A percentile compares a stretch with the other conserved stretches of the same genome.
These are phyloP conservation scores for Eufriesea mexicana DNA, from an alignment of 1,140 invertebrate species.

Conservation along the genomic window DNA sequence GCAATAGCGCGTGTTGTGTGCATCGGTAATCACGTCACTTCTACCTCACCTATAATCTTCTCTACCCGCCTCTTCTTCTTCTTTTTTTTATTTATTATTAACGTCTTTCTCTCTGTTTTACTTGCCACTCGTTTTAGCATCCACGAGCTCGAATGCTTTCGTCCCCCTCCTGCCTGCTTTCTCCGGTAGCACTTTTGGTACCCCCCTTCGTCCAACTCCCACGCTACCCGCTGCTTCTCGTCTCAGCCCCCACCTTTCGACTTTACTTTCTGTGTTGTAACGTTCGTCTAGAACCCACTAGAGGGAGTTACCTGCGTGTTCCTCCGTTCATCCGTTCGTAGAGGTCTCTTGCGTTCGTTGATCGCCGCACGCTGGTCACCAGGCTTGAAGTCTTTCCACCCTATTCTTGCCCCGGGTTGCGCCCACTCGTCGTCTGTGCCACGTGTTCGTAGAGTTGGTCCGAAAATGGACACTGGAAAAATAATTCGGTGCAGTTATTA, in stretches of 20 bases:
- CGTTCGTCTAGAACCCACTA: slow-evolving; percentile 25
- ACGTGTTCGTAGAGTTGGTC: background rate
- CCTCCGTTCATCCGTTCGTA: slow-evolving; percentile 22
- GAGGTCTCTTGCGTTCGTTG: slow-evolving; percentile 33
- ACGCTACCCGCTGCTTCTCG: slow-evolving; percentile 4
- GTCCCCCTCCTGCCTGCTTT: slow-evolving; percentile 34
- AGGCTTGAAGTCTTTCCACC: slow-evolving; percentile 13
- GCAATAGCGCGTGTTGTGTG: slow-evolving; percentile 95
- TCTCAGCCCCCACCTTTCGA: background rate
- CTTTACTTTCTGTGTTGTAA: slow-evolving; percentile 10
- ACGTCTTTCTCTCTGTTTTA: slow-evolving; percentile 46
- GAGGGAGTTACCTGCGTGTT: background rate
- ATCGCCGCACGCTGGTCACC: slow-evolving; percentile 60
- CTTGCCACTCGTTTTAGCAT: slow-evolving; percentile 45
- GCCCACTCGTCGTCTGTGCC: background rate
- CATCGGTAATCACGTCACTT: slow-evolving; percentile 91
- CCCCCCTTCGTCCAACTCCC: too few species aligned
- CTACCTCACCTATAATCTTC: slow-evolving; percentile 80
- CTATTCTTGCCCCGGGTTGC: background rate
- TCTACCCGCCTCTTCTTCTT: slow-evolving; percentile 71
- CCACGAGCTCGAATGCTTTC: slow-evolving; percentile 73
- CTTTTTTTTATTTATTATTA: slow-evolving; percentile 39
- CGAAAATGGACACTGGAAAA: too few species aligned
- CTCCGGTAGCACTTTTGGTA: background rate
- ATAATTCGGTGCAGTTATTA: too few species aligned